These are phyloP conservation scores for Cyphotilapia sp. DNA, from an alignment of 2,113 vertebrate genomes.

Conservation along the genomic window DNA sequence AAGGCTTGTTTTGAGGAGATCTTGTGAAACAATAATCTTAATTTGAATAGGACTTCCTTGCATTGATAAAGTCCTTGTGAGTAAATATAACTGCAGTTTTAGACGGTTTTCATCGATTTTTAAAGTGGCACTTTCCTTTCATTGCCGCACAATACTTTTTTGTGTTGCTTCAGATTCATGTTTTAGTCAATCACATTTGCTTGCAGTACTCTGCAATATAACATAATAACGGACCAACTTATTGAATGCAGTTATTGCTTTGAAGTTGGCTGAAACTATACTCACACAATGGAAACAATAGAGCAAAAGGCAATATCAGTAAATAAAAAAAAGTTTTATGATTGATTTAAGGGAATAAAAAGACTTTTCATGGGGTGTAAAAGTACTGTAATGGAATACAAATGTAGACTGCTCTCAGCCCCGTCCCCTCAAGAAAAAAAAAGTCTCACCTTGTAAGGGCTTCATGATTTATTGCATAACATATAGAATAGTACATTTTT, in stretches of 20 bases:
- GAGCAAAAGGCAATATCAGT: not conserved
- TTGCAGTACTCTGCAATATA: not conserved
- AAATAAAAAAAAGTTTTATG: not conserved
- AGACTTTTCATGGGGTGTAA: not conserved
- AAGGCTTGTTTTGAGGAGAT: not conserved
- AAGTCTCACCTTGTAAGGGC: not conserved
- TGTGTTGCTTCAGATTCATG: not conserved
- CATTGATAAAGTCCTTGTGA: not conserved
- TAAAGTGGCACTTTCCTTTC: not conserved
- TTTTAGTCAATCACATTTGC: not conserved
- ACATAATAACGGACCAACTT: not conserved
- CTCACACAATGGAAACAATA: not conserved
- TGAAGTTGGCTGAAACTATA: not conserved
- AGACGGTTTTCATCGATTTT: not conserved
- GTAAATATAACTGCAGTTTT: not conserved
- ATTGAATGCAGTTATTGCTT: not conserved
- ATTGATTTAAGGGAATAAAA: not conserved
- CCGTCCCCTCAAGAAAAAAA: not conserved
- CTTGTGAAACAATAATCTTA: not conserved
- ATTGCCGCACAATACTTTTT: not conserved
- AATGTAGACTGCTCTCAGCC: not conserved
- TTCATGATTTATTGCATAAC: not conserved
- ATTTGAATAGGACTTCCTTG: not conserved
- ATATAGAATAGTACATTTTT: not conserved
- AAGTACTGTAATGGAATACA: not conserved